Evolutionary conservation across 2,113 vertebrate species (phyloP), one percentile per base, ranked within the genome.

Genomic region (Bos javanicus): DNA sequence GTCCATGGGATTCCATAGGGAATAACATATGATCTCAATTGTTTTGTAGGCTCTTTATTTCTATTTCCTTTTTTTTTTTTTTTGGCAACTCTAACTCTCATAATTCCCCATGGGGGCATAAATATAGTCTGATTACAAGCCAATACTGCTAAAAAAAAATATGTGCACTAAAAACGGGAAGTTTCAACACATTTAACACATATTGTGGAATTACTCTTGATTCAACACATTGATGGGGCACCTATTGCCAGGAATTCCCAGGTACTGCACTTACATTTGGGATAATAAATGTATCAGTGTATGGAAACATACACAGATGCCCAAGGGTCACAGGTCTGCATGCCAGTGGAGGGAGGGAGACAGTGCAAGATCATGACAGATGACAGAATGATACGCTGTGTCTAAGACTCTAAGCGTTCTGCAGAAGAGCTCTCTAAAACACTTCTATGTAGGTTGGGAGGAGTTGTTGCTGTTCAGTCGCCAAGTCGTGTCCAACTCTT

Each of bases 281-380:
- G 57, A n/a, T 64, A 19, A 60, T 71, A 6, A 71, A 56, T 5
- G 2, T 4, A 33, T 76, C 14, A 30, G 46, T 15, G 54, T 62
- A 28, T 13, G 30, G 67, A 21, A 54, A 23, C 17, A 23, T 26
- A n/a, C 13, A 36, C 67, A 74, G 15, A 46, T 7, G 25, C 52
- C 19, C 59, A 12, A 46, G 90, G 48, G 15, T 81, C 17, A 7
- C 33, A 71, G 67, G 16, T 62, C 36, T 71, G 90, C 26, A 30
- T 17, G 21, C 28, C 13, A 36, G n/a, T 13, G 43, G 89, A 78
- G 30, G 30, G 16, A 54, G 16, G 17, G 23, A 59, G n/a, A 59
- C 1, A 12, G 1, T 0, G 7, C 8, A 6, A n/a, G 39, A n/a
- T 52, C 8, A 4, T 46, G 9, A 46, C 86, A 57, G 13, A 5